These are phyloP conservation scores for Myotis lucifugus DNA, from an alignment of 2,113 vertebrate genomes.

Conservation along the genomic window DNA sequence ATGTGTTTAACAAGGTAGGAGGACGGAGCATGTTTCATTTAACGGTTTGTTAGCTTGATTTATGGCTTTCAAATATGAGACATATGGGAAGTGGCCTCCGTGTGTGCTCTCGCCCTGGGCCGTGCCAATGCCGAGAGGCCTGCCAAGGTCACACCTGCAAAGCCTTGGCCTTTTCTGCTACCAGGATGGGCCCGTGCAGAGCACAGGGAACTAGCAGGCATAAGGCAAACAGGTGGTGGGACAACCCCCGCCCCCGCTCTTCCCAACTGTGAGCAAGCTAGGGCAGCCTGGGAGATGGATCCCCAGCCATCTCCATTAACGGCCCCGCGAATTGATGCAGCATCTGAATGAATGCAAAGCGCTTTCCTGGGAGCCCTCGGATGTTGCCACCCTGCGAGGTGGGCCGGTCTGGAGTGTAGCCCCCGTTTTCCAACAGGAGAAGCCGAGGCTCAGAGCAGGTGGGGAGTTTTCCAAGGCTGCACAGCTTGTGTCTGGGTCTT, in stretches of 20 bases:
- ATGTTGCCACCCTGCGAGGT: neutral
- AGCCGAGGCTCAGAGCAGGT: neutral
- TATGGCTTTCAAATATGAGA: constrained; percentile 77
- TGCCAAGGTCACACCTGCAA: constrained; percentile 1
- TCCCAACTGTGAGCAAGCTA: neutral
- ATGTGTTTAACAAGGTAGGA: constrained; percentile 74
- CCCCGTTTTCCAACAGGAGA: neutral
- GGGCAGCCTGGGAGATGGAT: neutral
- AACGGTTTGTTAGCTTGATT: constrained; percentile 80
- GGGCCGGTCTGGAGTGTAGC: neutral
- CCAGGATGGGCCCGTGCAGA: accelerated
- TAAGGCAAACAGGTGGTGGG: neutral
- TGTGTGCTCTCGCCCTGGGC: constrained; percentile 40
- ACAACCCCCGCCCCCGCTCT: neutral
- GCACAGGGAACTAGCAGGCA: neutral
- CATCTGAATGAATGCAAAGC: neutral
- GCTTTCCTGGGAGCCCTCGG: neutral
- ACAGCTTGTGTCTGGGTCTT: neutral
- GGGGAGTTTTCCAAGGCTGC: accelerated
- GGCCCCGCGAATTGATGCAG: accelerated
- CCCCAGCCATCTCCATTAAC: accelerated
- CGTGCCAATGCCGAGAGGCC: neutral
- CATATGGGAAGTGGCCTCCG: constrained; percentile 60
- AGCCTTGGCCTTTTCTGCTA: neutral
- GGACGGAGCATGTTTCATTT: constrained; percentile 77